Percentiles rank a stretch among this genome's conserved stretches.
Evolutionary conservation across 2,888 invertebrate species (phyloP).

Genomic region (Lymantria monacha): DNA sequence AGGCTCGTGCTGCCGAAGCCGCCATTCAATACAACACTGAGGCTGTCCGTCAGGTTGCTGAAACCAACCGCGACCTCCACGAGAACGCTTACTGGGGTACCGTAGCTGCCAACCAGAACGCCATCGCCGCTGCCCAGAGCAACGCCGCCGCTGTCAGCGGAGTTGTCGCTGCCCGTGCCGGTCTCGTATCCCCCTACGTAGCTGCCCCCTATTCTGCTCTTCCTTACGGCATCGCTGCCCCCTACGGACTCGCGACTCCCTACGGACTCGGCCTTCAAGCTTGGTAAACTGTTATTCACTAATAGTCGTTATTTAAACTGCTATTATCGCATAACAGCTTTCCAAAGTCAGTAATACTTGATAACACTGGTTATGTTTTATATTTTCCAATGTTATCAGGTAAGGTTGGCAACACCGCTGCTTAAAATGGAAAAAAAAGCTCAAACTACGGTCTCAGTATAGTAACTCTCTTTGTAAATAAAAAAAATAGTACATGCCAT

Average conservation of each 20-base stretch:
- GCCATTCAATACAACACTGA: slow-evolving; percentile 65
- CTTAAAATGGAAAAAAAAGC: slow-evolving; percentile 41
- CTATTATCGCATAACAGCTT: slow-evolving; percentile 3
- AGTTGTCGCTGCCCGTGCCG: slow-evolving; percentile 39
- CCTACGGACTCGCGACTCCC: slow-evolving; percentile 11
- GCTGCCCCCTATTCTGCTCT: slow-evolving; percentile 26
- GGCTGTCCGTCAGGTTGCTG: slow-evolving; percentile 57
- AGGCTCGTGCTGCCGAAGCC: slow-evolving; percentile 67
- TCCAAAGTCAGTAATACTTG: slow-evolving; percentile 37
- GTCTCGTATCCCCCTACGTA: slow-evolving; percentile 20
- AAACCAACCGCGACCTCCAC: slow-evolving; percentile 63
- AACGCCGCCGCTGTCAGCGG: slow-evolving; percentile 68
- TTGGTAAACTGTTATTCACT: slow-evolving; percentile 52
- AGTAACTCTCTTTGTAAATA: slow-evolving; percentile 81
- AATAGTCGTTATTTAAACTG: slow-evolving; percentile 22
- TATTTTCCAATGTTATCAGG: neutral
- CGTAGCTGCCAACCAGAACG: slow-evolving; percentile 67
- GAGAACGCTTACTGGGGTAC: slow-evolving; percentile 74
- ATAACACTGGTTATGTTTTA: slow-evolving; percentile 27
- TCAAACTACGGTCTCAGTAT: slow-evolving; percentile 67
- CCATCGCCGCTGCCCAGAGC: slow-evolving; percentile 71
- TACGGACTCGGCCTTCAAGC: slow-evolving; percentile 42
- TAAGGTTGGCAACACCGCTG: slow-evolving; percentile 20
- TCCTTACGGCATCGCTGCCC: slow-evolving; percentile 32
- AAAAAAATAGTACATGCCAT: slow-evolving; percentile 62